Conservation (phyloP, 2,113 vertebrate species). For the Aldabrachelys gigantea region DNA sequence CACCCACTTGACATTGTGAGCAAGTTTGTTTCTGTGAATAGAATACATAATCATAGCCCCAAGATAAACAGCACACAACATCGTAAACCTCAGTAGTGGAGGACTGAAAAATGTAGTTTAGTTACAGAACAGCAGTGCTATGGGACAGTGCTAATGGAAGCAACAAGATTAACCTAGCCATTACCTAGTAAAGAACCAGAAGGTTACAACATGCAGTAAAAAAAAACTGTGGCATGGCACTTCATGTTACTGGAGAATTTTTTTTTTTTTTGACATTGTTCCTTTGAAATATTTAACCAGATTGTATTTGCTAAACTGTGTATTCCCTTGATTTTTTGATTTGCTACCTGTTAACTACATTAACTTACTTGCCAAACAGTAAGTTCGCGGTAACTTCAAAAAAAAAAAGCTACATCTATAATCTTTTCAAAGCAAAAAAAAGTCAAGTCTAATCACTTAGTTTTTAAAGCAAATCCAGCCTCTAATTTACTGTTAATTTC, state of each 20-base stretch:
- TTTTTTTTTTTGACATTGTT: neutral
- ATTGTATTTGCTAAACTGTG: slow-evolving; percentile 4
- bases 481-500: slow-evolving; percentile 37
- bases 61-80: neutral
- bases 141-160: neutral
- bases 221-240: neutral
- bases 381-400: slow-evolving; percentile 35
- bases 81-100: neutral
- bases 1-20: neutral
- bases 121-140: slow-evolving; percentile 22
- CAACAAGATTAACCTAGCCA: neutral
- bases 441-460: neutral
- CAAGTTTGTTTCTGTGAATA: neutral
- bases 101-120: slow-evolving; percentile 16
- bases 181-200: neutral
- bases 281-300: slow-evolving; percentile 33
- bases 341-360: slow-evolving; percentile 9
- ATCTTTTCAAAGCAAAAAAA: slow-evolving; percentile 40
- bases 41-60: neutral
- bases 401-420: neutral
- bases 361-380: neutral
- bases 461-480: slow-evolving; percentile 29
- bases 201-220: neutral
- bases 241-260: neutral
- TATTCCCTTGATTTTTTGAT: slow-evolving; percentile 18